phyloP scores from a whole-genome alignment of 2,113 vertebrate species.

The Balaeniceps rex region DNA sequence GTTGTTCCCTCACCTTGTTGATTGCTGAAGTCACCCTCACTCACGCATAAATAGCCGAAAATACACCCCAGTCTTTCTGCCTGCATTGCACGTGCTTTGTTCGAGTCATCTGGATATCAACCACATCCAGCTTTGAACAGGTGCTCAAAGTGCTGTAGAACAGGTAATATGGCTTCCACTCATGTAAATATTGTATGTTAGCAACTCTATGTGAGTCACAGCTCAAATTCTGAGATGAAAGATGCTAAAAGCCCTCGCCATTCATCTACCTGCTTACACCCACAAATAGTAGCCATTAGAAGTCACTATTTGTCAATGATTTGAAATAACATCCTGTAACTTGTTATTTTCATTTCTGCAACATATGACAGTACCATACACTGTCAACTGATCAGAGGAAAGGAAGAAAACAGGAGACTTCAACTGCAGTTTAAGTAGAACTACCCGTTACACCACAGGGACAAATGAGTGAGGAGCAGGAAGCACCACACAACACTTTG shows the following conservation, averaged over 20 bases:
- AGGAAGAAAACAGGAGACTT: not conserved
- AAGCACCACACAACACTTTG: not conserved
- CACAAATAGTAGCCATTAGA: not conserved
- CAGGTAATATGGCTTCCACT: not conserved
- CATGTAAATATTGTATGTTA: not conserved
- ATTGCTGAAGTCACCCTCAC: not conserved
- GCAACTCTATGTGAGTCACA: not conserved
- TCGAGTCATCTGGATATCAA: not conserved
- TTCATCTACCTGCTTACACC: not conserved
- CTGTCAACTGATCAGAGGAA: not conserved
- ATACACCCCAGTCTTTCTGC: accelerated
- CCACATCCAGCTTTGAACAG: not conserved
- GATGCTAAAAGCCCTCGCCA: not conserved
- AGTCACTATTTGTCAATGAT: not conserved
- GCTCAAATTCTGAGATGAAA: not conserved
- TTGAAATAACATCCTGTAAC: not conserved
- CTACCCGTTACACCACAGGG: not conserved
- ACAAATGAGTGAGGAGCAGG: not conserved
- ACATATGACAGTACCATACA: not conserved
- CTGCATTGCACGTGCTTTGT: not conserved
- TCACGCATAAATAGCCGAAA: not conserved
- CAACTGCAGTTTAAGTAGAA: not conserved
- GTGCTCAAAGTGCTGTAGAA: not conserved
- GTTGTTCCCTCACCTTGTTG: not conserved
- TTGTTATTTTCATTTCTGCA: not conserved